A percentile compares a stretch with the other conserved stretches of the same genome.
Evolutionary conservation across 2,888 invertebrate species (phyloP).

Genomic region (Chironomus riparius): DNA sequence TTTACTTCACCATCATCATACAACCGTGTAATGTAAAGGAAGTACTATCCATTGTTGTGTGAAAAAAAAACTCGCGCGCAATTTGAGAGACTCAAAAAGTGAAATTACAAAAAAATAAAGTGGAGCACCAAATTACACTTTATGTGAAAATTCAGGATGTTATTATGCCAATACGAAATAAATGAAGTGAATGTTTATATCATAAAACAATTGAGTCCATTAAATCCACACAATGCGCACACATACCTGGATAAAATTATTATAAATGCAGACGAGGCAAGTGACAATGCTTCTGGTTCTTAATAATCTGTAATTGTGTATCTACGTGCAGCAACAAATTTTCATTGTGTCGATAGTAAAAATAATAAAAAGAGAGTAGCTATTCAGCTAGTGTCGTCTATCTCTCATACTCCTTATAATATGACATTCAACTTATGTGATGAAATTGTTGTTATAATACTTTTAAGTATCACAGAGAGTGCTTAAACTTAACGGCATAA

Average conservation of each 20-base stretch:
- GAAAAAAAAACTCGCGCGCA: too few species aligned
- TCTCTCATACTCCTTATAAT: too few species aligned
- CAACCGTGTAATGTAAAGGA: too few species aligned
- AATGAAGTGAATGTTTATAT: not conserved
- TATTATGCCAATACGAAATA: not conserved
- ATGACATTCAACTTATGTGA: too few species aligned
- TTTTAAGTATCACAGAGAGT: too few species aligned
- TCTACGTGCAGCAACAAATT: not conserved
- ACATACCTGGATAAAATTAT: not conserved
- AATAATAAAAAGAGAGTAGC: too few species aligned
- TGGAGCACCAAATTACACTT: not conserved
- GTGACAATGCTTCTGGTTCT: not conserved
- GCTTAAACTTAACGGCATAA: not conserved
- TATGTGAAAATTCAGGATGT: not conserved
- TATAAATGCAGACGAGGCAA: not conserved
- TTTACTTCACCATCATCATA: too few species aligned
- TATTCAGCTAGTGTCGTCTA: too few species aligned
- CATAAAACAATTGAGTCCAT: constrained; percentile 18
- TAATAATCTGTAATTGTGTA: not conserved
- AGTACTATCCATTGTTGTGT: too few species aligned
- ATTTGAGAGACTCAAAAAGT: too few species aligned
- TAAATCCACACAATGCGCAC: not conserved
- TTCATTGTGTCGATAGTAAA: too few species aligned
- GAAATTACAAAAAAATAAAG: not conserved
- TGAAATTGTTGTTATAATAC: too few species aligned